These are phyloP conservation scores for Pseudobourletiella spinata DNA, from an alignment of 1,140 invertebrate species.

Conservation along the genomic window DNA sequence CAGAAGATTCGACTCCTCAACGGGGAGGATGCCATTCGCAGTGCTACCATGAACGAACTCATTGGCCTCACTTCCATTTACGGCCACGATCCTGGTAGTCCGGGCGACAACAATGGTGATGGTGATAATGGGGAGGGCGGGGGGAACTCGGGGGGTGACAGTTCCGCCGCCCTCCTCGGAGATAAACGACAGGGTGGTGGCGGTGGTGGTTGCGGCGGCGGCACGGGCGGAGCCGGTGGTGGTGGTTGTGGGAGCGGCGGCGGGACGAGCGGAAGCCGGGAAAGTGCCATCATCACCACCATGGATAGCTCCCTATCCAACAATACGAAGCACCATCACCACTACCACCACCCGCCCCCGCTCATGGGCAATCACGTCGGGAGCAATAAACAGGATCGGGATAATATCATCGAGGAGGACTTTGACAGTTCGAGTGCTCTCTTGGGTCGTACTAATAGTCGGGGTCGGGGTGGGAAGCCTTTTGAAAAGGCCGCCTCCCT, in stretches of 20 bases:
- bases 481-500: background rate
- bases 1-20: conserved; percentile 66
- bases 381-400: conserved; percentile 2
- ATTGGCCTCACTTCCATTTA: conserved; percentile 34
- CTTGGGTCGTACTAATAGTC: conserved; percentile 3
- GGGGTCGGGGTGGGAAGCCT: background rate
- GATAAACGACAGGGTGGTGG: too few relatives aligned
- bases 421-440: conserved; percentile 26
- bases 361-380: conserved; percentile 7
- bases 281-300: background rate
- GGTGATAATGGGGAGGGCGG: conserved; percentile 13
- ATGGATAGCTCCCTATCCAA: background rate
- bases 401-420: conserved; percentile 25
- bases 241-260: background rate
- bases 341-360: background rate
- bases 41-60: conserved; percentile 33
- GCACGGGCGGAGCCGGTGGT: background rate
- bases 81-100: background rate
- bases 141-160: background rate
- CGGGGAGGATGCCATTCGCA: conserved; percentile 38
- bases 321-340: conserved; percentile 8
- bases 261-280: background rate
- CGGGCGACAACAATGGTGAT: conserved; percentile 7
- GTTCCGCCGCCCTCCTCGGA: background rate
- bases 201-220: background rate